Evolutionary conservation across 2,113 vertebrate genomes (phyloP), one percentile per base, ranked within the genome.

Genomic region (Oryzias curvinotus): DNA sequence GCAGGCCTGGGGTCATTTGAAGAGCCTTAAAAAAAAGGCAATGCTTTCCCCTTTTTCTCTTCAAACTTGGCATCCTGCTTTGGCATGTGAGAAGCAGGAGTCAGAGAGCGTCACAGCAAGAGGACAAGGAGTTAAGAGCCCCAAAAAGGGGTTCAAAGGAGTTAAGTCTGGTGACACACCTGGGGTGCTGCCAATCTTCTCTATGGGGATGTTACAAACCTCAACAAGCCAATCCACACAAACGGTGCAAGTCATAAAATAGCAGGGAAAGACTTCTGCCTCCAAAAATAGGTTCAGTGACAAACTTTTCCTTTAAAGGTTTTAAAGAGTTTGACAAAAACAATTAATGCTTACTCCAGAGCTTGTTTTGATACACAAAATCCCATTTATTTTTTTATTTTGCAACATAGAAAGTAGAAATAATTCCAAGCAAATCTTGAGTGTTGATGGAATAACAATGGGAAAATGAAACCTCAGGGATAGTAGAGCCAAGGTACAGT

Each of bases 11-110:
- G 71, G 87, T 71, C 69, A 83, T 82, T 74, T 59, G 76, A 71
- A 61, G 63, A 71, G 68, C 86, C 68, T 84, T 79, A 76, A 78
- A 80, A 70, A 81, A 85, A 78, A 80, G 81, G 82, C 78, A 75
- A 77, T 66, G 62, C 70, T 87, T 80, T 74, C 61, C 65, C 57
- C 72, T 49, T 61, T 59, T 74, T 46, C 56, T 43, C 62, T 80
- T 65, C 51, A 57, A 77, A 73, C 73, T 75, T 81, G 77, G 77
- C 76, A 75, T 76, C 69, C 79, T 70, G 74, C 42, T 25, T 25
- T 71, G 75, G 64, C 72, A 73, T 69, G 75, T 62, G 73, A 81
- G 74, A 83, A 55, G 61, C 51, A 52, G 47, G 71, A 81, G 68
- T 63, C 67, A 23, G 71, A 76, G 62, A 61, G 69, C 71, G 77